Base-by-base conservation (phyloP, 2,113 vertebrate genomes). In the Pterocles burchelli region DNA sequence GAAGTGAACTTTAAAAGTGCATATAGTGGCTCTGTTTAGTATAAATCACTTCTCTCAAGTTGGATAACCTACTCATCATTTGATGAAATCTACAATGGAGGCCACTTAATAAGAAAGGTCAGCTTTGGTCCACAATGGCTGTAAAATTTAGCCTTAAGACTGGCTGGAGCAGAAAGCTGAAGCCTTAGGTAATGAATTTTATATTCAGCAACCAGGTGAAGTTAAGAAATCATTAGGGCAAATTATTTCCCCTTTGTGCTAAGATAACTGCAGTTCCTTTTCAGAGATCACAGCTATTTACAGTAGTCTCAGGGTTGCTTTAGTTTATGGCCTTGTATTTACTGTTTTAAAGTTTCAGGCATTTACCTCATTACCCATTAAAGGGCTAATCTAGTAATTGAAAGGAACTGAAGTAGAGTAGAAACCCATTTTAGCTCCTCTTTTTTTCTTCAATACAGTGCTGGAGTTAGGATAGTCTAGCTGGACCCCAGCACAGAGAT, bases 341-440 rank as follows among this genome's bases (percentile, higher is more conserved):
- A 65, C 61, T 52, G 24, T 26, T 48, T 71, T 65, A 41, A n/a
- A n/a, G 41, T 82, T 91, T 68, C 66, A 73, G 58, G 36, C 21
- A 25, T 76, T 90, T 91, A 70, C 63, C 73, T 85, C 71, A 68
- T 78, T 57, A 89, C 49, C 45, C 41, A 41, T 54, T 83, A 79
- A 94, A 93, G 85, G 93, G 75, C 88, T 96, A 93, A 74, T 70
- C 77, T 90, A 80, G 41, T 90, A 85, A 55, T 6, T 71, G 68
- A 71, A 71, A 76, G 8, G 58, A 88, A 62, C 58, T 74, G 55
- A 80, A 83, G 45, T 45, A 51, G 38, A 17, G 43, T 49, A 84
- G 49, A 84, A 94, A 70, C 10, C 13, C 13, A 26, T 59, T 89
- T 86, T 85, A 43, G 34, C 29, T 76, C 24, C 51, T 87, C 8